A percentile compares a stretch with the other conserved stretches of the same genome.
phyloP scores from a whole-genome alignment of 2,888 invertebrate species.

The Pseudococcus longispinus region DNA sequence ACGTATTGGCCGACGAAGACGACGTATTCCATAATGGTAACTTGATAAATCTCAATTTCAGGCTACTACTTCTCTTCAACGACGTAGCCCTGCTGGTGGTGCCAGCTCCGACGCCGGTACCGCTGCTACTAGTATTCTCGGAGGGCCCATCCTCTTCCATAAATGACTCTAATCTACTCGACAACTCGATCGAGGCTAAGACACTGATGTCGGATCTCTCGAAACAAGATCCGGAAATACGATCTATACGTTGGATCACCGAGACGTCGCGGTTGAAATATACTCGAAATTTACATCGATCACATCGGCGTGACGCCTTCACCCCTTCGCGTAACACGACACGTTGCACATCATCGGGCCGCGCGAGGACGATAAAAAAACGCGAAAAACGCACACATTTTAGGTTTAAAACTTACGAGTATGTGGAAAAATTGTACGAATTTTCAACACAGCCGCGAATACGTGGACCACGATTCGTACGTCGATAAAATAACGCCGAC shows the following conservation, averaged over 20 bases:
- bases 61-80: slow-evolving; percentile 54
- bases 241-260: not conserved
- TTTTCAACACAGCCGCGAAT: too few species aligned
- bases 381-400: too few species aligned
- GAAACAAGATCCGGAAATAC: not conserved
- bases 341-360: too few species aligned
- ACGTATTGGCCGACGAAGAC: slow-evolving; percentile 34
- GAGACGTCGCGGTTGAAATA: too few species aligned
- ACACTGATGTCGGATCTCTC: not conserved
- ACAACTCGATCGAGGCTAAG: not conserved
- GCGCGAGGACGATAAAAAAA: too few species aligned
- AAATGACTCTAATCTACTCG: not conserved
- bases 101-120: not conserved
- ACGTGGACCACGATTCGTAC: not conserved
- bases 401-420: too few species aligned
- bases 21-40: slow-evolving; percentile 55
- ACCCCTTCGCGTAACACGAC: too few species aligned
- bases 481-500: not conserved
- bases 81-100: not conserved
- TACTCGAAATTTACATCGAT: too few species aligned
- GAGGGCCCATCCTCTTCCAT: slow-evolving; percentile 40
- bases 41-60: slow-evolving; percentile 52
- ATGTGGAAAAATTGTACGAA: too few species aligned
- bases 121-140: slow-evolving; percentile 23
- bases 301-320: too few species aligned